A percentile compares a stretch with the other conserved stretches of the same genome.
phyloP scores from a whole-genome alignment of 2,797 vertebrate genomes.

The Muraenolepis orangiensis region DNA sequence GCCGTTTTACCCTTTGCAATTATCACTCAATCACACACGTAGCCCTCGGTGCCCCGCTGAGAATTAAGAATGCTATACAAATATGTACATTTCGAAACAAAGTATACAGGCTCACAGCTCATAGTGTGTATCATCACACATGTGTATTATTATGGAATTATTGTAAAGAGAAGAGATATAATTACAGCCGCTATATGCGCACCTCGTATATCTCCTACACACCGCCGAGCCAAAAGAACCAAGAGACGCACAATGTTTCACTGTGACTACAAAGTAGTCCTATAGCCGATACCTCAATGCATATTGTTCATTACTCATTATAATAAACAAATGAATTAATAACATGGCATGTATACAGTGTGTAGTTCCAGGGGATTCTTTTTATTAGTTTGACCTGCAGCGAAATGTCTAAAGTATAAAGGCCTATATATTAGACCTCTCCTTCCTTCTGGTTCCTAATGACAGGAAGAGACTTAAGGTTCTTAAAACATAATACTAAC shows the following conservation, averaged over 20 bases:
- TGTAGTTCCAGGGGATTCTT: conserved; percentile 53
- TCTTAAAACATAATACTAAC: conserved; percentile 52
- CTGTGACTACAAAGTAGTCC: neutral
- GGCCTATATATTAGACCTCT: conserved; percentile 51
- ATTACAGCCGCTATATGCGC: too few species aligned
- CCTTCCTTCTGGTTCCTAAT: conserved; percentile 32
- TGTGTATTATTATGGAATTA: neutral
- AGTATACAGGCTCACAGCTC: neutral
- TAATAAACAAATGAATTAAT: conserved; percentile 3
- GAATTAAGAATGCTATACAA: neutral
- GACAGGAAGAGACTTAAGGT: conserved; percentile 46
- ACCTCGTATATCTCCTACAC: neutral
- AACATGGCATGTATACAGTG: conserved; percentile 32
- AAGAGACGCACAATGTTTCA: neutral
- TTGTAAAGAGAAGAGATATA: neutral
- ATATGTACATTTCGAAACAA: neutral
- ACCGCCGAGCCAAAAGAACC: neutral
- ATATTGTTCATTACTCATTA: neutral
- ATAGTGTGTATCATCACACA: neutral
- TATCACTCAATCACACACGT: neutral
- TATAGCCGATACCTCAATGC: neutral
- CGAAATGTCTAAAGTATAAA: too few species aligned
- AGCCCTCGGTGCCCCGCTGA: neutral
- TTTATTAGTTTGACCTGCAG: conserved; percentile 67
- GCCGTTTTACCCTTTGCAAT: neutral